These are phyloP conservation scores for Achroia grisella DNA, from an alignment of 1,140 invertebrate genomes.

Conservation along the genomic window DNA sequence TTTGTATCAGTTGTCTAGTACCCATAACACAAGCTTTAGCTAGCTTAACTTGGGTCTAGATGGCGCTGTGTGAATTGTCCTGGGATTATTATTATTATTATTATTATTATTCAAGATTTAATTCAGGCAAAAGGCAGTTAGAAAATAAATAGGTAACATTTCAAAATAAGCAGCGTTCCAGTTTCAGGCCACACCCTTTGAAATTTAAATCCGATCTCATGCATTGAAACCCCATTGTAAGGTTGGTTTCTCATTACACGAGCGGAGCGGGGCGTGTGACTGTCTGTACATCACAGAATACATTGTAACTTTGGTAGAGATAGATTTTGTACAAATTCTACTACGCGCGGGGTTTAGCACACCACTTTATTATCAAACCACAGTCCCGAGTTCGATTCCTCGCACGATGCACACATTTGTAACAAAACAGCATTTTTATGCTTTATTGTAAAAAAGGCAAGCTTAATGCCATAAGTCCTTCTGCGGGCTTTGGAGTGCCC, in stretches of 20 bases:
- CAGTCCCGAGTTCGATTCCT: too few species aligned
- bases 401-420: not conserved
- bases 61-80: too few species aligned
- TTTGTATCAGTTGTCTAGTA: too few species aligned
- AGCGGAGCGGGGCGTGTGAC: not conserved
- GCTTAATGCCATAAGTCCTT: too few species aligned
- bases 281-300: not conserved
- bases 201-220: conserved; percentile 40
- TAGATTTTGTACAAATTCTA: not conserved
- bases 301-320: not conserved
- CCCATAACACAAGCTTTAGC: too few species aligned
- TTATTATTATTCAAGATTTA: too few species aligned
- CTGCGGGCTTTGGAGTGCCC: too few species aligned
- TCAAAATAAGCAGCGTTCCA: conserved; percentile 3
- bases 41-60: too few species aligned
- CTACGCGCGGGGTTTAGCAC: too few species aligned
- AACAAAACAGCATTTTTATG: not conserved
- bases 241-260: not conserved
- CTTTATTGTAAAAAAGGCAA: too few species aligned
- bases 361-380: too few species aligned
- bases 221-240: conserved; percentile 10
- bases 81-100: too few species aligned
- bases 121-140: not conserved
- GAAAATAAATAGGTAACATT: conserved; percentile 4
- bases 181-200: conserved; percentile 22